Base-by-base conservation (phyloP, 2,888 invertebrate genomes). In the Drosophila infuscata region DNA sequence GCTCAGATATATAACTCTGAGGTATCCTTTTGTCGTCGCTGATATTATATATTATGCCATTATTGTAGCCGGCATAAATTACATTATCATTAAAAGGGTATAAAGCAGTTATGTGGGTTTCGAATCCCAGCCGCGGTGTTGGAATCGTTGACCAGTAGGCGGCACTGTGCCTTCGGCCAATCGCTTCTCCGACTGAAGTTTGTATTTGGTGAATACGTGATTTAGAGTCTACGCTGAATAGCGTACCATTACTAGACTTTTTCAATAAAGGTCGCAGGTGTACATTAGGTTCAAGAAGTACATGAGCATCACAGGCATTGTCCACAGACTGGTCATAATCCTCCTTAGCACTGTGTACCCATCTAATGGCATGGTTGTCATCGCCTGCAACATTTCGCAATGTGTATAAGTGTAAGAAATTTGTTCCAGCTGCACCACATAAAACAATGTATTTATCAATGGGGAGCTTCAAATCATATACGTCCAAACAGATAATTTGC, bases 381-480 rank as follows among this genome's bases (percentile, higher is more conserved):
- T 20, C 49, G 52, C 35, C 78, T 65, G 33, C 66, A 48, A 43
- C 61, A 51, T 30, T 72, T 54, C 90, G 89, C 17, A 93, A 59
- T 0, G 91, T 92, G 69, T 92, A 91, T 25, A 93, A 78, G 74
- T 92, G 89, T 4, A 93, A 62, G 3, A 90, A 64, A 49, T 83
- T 79, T 15, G 89, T 90, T 3, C 84, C 79, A 36, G 87, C 81
- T 3, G 91, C 88, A 3, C 91, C 93, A 48, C 92, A 92, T 0
- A 93, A 81, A 11, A 93, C 89, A 41, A 93, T 89, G 43, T 92
- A 93, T 60, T 93, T 92, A 53, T 83, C 91, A 5, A 85, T 69
- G 4, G 81, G 69, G 69, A 91, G 89, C 30, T 83, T 86, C 7
- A 93, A 57, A 48, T 91, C 83, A 64, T 87, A 91, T 8, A 92